phyloP scores from a whole-genome alignment of 2,888 invertebrate genomes.

The Heliconius aoede region DNA sequence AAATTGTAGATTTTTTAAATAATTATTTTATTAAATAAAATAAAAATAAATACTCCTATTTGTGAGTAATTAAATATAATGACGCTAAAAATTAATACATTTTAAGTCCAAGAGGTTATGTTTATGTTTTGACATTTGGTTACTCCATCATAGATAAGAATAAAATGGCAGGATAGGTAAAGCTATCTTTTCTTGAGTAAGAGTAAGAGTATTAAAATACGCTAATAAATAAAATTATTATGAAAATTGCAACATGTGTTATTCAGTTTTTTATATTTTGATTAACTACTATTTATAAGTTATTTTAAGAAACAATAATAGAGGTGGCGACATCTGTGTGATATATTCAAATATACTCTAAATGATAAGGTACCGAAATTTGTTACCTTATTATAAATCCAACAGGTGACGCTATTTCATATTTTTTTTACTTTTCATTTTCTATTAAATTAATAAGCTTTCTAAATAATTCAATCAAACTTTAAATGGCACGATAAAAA shows the following conservation, averaged over 20 bases:
- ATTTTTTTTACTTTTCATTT: no score
- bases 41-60: background rate
- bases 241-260: background rate
- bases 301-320: background rate
- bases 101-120: background rate
- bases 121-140: slow-evolving; percentile 9
- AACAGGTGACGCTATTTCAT: no score
- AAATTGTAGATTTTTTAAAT: background rate
- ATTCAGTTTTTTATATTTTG: background rate
- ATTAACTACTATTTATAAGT: background rate
- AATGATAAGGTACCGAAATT: no score
- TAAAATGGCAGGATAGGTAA: no score
- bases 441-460: no score
- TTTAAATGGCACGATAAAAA: no score
- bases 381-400: no score
- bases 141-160: background rate
- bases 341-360: background rate
- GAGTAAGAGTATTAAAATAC: no score
- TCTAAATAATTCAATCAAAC: no score
- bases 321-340: background rate
- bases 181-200: no score
- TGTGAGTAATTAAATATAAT: background rate
- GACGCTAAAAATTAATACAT: background rate
- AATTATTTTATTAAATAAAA: background rate
- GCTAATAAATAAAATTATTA: background rate